Evolutionary conservation across 2,113 vertebrate genomes (phyloP).

Genomic region (Urocolius indicus): DNA sequence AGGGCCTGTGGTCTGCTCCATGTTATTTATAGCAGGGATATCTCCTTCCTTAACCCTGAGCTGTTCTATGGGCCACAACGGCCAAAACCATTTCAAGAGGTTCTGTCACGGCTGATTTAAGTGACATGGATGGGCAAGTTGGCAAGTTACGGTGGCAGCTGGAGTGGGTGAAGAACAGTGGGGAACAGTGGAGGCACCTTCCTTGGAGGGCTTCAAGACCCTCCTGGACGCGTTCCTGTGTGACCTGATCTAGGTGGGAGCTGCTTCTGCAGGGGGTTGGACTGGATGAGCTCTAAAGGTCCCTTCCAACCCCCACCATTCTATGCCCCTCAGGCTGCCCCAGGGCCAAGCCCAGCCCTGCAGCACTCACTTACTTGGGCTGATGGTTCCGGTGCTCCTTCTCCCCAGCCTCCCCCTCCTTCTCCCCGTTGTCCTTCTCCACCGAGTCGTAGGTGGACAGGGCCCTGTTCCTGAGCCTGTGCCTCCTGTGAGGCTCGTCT

Average conservation of each 20-base stretch:
- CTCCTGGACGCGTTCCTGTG: too few species aligned
- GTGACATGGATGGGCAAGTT: background rate
- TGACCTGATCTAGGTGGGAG: too few species aligned
- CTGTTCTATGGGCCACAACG: background rate
- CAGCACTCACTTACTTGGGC: conserved; percentile 76
- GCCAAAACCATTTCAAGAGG: accelerated
- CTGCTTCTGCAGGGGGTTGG: too few species aligned
- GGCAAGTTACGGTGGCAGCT: background rate
- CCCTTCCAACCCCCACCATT: too few species aligned
- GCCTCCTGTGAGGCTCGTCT: conserved; percentile 80
- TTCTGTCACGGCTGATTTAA: background rate
- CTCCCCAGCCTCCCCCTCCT: conserved; percentile 63
- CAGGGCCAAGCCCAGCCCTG: accelerated
- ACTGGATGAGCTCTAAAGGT: too few species aligned
- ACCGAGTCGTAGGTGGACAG: conserved; percentile 72
- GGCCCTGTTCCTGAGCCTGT: conserved; percentile 78
- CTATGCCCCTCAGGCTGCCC: accelerated
- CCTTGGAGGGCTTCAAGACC: too few species aligned
- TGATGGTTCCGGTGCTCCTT: conserved; percentile 76
- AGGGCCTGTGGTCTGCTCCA: background rate
- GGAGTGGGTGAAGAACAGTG: background rate
- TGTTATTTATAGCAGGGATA: background rate
- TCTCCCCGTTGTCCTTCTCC: conserved; percentile 78
- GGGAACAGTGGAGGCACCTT: background rate
- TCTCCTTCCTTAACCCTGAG: background rate